A percentile compares a stretch with the other conserved stretches of the same genome.
These are phyloP conservation scores for Lutraria lutraria DNA, from an alignment of 2,888 invertebrate genomes.

Conservation along the genomic window DNA sequence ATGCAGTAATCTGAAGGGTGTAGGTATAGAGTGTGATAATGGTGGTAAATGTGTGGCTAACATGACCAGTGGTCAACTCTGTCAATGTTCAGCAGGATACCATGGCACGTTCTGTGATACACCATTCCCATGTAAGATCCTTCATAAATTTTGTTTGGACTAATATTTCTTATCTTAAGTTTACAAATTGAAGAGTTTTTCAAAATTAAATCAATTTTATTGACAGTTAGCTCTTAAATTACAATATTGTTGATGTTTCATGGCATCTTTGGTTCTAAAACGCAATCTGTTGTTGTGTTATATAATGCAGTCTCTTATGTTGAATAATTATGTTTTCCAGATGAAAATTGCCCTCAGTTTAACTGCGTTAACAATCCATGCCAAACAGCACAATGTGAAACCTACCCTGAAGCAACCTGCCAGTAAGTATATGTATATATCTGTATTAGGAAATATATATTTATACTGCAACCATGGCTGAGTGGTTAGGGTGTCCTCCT, in stretches of 20 bases:
- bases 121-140: not conserved
- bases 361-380: not conserved
- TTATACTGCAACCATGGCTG: too few species aligned
- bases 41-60: slow-evolving; percentile 32
- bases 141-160: too few species aligned
- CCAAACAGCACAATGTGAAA: not conserved
- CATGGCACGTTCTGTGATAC: slow-evolving; percentile 38
- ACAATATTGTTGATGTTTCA: not conserved
- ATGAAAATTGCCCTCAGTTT: not conserved
- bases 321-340: not conserved
- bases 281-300: not conserved
- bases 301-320: not conserved
- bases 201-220: too few species aligned
- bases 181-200: too few species aligned
- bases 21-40: slow-evolving; percentile 36
- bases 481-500: too few species aligned
- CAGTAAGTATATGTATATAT: slow-evolving; percentile 1
- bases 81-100: slow-evolving; percentile 35
- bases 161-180: too few species aligned
- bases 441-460: too few species aligned
- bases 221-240: too few species aligned
- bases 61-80: slow-evolving; percentile 21
- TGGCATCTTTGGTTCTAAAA: not conserved
- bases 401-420: not conserved
- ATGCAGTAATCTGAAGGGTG: not conserved